Conservation (phyloP, 2,888 invertebrate genomes). For the Perizoma flavofasciatum region DNA sequence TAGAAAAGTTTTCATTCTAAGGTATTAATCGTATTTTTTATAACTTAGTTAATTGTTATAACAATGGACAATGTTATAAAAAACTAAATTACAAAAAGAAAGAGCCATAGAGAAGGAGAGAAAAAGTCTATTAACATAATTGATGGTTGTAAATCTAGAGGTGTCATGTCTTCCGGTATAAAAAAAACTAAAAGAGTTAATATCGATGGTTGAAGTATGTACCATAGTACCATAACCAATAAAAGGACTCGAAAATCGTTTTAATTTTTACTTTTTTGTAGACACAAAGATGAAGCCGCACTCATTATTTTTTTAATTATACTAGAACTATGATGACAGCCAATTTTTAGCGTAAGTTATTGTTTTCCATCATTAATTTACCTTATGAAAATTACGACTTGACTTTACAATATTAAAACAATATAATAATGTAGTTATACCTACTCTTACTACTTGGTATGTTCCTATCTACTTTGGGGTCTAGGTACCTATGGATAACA, state of each 20-base stretch:
- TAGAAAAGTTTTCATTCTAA: no score
- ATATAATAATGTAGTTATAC: no score
- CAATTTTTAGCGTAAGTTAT: conserved; percentile 45
- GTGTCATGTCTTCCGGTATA: conserved; percentile 74
- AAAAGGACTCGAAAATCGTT: conserved; percentile 35
- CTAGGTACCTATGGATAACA: no score
- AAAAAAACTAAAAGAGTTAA: conserved; percentile 48
- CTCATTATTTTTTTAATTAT: conserved; percentile 53
- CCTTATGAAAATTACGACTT: conserved; percentile 8
- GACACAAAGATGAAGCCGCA: conserved; percentile 34
- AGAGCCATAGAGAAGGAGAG: conserved; percentile 44
- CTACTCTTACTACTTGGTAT: no score
- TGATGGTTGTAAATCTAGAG: conserved; percentile 69
- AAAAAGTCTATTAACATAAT: conserved; percentile 66
- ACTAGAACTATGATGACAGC: conserved; percentile 48
- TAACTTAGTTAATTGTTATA: no score
- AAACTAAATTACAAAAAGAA: conserved; percentile 36
- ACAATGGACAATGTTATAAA: conserved; percentile 1
- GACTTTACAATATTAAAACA: neutral
- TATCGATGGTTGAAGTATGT: conserved; percentile 47
- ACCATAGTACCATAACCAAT: conserved; percentile 40
- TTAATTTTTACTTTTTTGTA: conserved; percentile 30
- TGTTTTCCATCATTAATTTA: conserved; percentile 33
- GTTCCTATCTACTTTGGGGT: no score
- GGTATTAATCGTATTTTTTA: no score